phyloP scores from a whole-genome alignment of 2,888 invertebrate genomes.

The Slavum lentiscoides region DNA sequence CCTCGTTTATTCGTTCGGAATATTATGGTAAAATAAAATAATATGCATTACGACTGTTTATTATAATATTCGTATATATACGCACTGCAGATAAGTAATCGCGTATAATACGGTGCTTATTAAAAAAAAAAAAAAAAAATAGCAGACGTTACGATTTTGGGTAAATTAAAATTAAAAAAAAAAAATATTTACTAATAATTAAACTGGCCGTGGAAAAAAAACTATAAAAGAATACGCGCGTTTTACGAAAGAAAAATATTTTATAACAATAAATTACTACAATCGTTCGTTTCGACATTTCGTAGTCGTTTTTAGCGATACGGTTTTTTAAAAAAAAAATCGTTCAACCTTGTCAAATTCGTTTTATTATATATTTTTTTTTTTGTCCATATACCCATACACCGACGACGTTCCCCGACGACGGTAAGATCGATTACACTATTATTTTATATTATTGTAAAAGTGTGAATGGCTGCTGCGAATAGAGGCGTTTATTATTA shows the following conservation, averaged over 20 bases:
- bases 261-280: neutral
- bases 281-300: conserved; percentile 17
- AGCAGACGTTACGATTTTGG: no score
- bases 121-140: no score
- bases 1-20: no score
- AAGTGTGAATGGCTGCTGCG: neutral
- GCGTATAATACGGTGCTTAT: no score
- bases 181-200: no score
- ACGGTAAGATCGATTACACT: conserved; percentile 10
- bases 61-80: no score
- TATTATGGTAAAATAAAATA: no score
- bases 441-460: neutral
- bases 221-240: no score
- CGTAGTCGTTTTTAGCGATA: conserved; percentile 7
- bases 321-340: conserved; percentile 22
- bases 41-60: no score
- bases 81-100: no score
- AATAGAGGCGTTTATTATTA: neutral
- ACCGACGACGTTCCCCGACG: neutral
- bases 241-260: neutral
- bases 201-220: no score
- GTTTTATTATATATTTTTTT: conserved; percentile 3
- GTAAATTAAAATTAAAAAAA: no score
- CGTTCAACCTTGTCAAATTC: conserved; percentile 27
- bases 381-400: neutral